Evolutionary conservation across 2,888 invertebrate genomes (phyloP), one percentile per base, ranked within the genome.

Genomic region (Chymomyza procnemis): DNA sequence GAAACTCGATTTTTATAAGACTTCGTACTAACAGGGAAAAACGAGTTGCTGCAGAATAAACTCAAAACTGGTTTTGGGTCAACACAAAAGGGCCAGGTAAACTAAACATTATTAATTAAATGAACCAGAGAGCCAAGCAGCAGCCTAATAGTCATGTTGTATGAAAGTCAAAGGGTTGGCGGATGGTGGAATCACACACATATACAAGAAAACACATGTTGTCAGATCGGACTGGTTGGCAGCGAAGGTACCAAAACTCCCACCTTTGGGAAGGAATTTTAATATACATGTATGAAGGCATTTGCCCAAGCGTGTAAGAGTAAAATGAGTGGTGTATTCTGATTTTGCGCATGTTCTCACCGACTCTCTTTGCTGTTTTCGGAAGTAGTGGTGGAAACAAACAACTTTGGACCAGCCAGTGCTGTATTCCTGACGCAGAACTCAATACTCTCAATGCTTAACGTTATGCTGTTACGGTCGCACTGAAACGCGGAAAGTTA

Each of bases 401-500:
- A 41, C 34, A 41, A 12, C 34, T 12, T 41, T 41, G 34, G 34
- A 41, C 34, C 34, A 41, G 34, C 12, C 34, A 41, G 62, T 67
- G 66, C 67, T 65, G 74, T 72, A 71, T 74, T 79, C 77, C 74
- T 80, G 81, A 74, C 79, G 77, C 76, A 75, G 76, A 69, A 66
- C 69, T 77, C 64, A 71, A 68, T 30, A 6, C 30, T 30, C 30
- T 30, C 30, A 41, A 41, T 41, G 34, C 34, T 41, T 1, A 41
- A 41, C 12, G 34, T 41, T 41, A 41, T 14, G 34, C 34, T 41
- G 34, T 12, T 41, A 41, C 34, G 34, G 34, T 41, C 12, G 34
- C 34, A 41, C 12, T 5, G 3, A 12, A 41, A 41, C 34, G 34
- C 34, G 34, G 34, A 41, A 12, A 41, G 34, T 41, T 41, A 14